Evolutionary conservation across 2,797 vertebrate species (phyloP).

Genomic region (Propithecus deckenii): DNA sequence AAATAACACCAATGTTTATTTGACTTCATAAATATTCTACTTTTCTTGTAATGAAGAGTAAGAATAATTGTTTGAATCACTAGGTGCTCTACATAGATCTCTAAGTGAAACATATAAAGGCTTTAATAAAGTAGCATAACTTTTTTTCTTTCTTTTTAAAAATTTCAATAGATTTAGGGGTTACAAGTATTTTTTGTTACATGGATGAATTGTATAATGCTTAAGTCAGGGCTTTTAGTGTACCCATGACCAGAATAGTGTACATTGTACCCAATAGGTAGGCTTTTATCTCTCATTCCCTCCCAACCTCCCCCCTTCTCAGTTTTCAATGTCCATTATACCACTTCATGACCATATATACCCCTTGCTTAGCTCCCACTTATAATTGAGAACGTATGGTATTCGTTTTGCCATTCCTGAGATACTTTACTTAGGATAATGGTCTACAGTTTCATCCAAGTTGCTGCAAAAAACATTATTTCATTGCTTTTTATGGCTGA

Average conservation of each 20-base stretch:
- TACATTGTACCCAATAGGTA: background rate
- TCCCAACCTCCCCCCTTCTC: background rate
- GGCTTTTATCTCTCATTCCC: too few species aligned
- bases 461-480: background rate
- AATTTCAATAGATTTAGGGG: background rate
- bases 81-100: background rate
- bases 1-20: conserved; percentile 33
- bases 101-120: background rate
- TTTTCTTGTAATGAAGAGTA: background rate
- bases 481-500: background rate
- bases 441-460: background rate
- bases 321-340: background rate
- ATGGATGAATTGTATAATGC: background rate
- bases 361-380: background rate
- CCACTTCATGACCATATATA: background rate
- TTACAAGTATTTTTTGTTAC: background rate
- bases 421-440: background rate
- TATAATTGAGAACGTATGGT: background rate
- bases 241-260: background rate
- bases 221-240: background rate
- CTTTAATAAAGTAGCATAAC: background rate
- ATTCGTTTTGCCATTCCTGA: background rate
- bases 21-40: background rate
- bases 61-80: background rate
- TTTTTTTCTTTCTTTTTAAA: background rate